Conservation (phyloP, 2,888 invertebrate genomes). For the Dysmachus trigonus region DNA sequence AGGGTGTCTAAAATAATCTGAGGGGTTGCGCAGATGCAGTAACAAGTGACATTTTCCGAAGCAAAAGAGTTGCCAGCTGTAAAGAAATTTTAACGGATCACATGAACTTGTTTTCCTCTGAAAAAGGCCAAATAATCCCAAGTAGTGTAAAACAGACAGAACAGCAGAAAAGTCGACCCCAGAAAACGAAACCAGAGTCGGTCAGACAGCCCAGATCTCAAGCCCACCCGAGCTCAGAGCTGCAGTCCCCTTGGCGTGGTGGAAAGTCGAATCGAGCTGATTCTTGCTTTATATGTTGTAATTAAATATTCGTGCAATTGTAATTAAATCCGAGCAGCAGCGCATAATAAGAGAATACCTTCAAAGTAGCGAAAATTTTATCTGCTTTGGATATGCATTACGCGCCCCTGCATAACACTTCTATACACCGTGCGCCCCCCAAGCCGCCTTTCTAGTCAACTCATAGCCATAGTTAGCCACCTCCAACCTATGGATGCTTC, state of each 20-base stretch:
- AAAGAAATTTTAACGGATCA: background rate
- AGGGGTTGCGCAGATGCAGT: background rate
- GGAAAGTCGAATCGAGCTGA: slow-evolving; percentile 32
- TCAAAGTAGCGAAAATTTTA: slow-evolving; percentile 36
- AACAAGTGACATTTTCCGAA: background rate
- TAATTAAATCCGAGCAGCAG: slow-evolving; percentile 42
- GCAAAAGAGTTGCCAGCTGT: background rate
- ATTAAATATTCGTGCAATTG: slow-evolving; percentile 46
- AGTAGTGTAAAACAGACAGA: background rate
- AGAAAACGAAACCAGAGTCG: background rate
- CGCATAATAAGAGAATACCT: slow-evolving; percentile 27
- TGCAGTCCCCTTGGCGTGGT: background rate
- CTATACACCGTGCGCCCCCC: background rate
- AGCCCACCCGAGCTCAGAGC: background rate
- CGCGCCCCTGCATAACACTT: slow-evolving; percentile 37
- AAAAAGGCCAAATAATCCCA: background rate
- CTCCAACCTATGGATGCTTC: background rate
- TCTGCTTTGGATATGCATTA: slow-evolving; percentile 30
- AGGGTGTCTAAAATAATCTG: background rate
- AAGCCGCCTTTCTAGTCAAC: background rate
- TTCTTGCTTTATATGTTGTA: slow-evolving; percentile 42
- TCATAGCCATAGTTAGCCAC: background rate
- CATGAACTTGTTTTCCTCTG: background rate
- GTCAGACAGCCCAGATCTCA: background rate
- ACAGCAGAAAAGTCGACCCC: background rate